Evolutionary conservation across 2,888 invertebrate genomes (phyloP).

Genomic region (Tinea pellionella): DNA sequence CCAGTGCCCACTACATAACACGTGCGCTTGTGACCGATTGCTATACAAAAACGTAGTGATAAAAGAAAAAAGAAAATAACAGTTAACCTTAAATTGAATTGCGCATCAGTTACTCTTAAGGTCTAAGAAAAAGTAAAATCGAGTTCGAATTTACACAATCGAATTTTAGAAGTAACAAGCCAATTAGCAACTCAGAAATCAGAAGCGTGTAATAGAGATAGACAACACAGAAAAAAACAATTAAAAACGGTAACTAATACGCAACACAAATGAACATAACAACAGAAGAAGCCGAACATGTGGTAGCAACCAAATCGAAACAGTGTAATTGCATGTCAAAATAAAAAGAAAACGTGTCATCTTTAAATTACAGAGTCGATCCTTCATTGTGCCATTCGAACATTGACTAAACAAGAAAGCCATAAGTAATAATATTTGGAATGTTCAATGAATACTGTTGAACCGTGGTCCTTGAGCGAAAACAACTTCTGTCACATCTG

Average conservation of each 20-base stretch:
- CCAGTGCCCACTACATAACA: neutral
- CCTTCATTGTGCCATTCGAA: neutral
- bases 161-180: too few species aligned
- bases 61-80: neutral
- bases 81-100: neutral
- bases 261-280: conserved; percentile 26
- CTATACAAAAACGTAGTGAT: neutral
- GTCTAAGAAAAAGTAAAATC: too few species aligned
- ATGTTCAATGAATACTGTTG: too few species aligned
- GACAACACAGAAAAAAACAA: neutral
- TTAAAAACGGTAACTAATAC: conserved; percentile 32
- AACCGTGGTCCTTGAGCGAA: too few species aligned
- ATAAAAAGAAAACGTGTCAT: neutral
- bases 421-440: too few species aligned
- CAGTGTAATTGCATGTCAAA: neutral
- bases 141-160: too few species aligned
- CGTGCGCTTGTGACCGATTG: neutral
- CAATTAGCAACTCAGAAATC: neutral
- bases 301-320: conserved; percentile 21
- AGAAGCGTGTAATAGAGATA: neutral
- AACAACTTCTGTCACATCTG: too few species aligned
- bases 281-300: conserved; percentile 54
- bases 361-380: neutral
- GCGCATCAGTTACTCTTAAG: neutral
- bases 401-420: neutral